Percentiles rank a stretch among this genome's conserved stretches.
Conservation (phyloP, 1,140 invertebrate genomes). For the Leptopilina boulardi region DNA sequence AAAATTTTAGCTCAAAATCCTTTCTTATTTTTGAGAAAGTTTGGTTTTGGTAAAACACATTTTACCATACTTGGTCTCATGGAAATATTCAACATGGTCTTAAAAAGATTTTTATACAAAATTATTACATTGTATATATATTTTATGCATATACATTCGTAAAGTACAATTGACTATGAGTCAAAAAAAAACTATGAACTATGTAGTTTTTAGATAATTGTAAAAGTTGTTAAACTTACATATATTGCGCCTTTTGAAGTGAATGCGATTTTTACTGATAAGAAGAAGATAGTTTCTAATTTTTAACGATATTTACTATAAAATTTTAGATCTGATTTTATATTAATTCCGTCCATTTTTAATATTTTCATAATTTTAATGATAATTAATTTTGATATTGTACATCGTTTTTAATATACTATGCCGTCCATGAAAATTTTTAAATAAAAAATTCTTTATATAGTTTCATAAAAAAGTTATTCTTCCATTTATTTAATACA, state of each 20-base stretch:
- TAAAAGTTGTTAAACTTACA: slow-evolving; percentile 1
- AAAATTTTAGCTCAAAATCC: too few relatives aligned
- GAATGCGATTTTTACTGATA: slow-evolving; percentile 25
- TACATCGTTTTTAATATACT: not conserved
- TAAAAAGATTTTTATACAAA: not conserved
- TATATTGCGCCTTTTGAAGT: slow-evolving; percentile 34
- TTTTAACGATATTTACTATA: not conserved
- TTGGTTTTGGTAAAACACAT: too few relatives aligned
- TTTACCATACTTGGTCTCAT: too few relatives aligned
- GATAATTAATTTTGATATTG: not conserved
- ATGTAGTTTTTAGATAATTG: not conserved
- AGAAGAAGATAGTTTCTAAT: not conserved
- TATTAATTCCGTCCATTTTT: slow-evolving; percentile 23
- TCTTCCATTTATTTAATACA: not conserved
- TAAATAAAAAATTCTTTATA: not conserved
- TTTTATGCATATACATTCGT: slow-evolving; percentile 25
- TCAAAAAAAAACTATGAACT: too few relatives aligned
- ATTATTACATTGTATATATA: slow-evolving; percentile 33
- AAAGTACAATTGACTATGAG: slow-evolving; percentile 41
- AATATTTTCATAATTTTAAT: not conserved
- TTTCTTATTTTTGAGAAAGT: too few relatives aligned
- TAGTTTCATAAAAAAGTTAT: slow-evolving; percentile 1
- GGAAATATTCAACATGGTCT: too few relatives aligned
- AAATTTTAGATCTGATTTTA: not conserved
- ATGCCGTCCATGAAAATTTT: slow-evolving; percentile 32